Percentiles rank a stretch among this genome's conserved stretches.
phyloP scores from a whole-genome alignment of 2,888 invertebrate species.

The Phymatocera aterrima region DNA sequence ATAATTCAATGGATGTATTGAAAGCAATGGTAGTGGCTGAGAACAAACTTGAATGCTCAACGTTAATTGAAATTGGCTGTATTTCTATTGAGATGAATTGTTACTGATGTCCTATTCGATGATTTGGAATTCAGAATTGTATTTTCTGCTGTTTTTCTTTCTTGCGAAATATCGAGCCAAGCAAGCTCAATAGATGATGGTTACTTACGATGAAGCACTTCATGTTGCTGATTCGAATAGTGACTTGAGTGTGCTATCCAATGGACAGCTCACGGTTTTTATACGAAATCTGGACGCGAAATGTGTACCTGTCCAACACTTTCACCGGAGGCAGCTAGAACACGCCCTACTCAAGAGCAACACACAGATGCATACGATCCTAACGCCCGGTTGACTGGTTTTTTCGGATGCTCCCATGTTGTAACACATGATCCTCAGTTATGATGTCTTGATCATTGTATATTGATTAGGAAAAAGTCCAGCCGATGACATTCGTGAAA shows the following conservation, averaged over 20 bases:
- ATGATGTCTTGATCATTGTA: neutral
- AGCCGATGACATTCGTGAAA: neutral
- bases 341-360: constrained; percentile 23
- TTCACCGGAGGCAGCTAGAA: constrained; percentile 58
- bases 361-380: neutral
- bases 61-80: neutral
- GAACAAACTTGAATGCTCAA: neutral
- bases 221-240: constrained; percentile 60
- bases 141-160: neutral
- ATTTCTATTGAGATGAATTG: neutral
- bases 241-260: constrained; percentile 62
- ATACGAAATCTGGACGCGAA: constrained; percentile 59
- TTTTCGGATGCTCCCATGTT: neutral
- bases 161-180: neutral
- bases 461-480: neutral
- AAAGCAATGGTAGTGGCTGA: neutral
- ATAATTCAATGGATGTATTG: neutral
- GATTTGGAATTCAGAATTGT: neutral
- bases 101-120: neutral
- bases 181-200: neutral
- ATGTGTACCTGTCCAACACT: constrained; percentile 57
- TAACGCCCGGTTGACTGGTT: neutral
- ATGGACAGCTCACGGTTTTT: constrained; percentile 58
- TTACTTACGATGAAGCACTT: constrained; percentile 63
- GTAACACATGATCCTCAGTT: neutral